phyloP scores from a whole-genome alignment of 2,113 vertebrate species.

The Pelmatolapia mariae region DNA sequence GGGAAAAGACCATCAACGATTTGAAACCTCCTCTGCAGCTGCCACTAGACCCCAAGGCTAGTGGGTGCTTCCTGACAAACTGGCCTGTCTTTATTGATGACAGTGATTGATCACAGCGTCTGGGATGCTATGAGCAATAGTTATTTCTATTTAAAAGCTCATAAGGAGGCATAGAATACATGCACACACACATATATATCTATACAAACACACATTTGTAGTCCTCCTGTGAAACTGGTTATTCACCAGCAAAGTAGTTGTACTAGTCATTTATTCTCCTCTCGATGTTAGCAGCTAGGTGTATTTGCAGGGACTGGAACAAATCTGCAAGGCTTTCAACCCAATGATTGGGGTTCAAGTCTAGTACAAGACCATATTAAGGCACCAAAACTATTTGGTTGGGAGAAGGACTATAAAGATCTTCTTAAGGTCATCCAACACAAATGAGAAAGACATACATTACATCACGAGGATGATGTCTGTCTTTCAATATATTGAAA shows the following conservation, averaged over 20 bases:
- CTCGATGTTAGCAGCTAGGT: neutral
- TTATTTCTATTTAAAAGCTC: constrained; percentile 71
- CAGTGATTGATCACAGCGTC: constrained; percentile 63
- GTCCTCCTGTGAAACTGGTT: neutral
- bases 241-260: neutral
- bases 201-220: neutral
- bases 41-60: neutral
- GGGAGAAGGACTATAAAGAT: neutral
- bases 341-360: neutral
- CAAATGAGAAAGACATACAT: neutral
- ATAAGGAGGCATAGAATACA: constrained; percentile 14
- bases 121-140: constrained; percentile 56
- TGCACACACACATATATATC: neutral
- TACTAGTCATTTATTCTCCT: neutral
- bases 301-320: neutral
- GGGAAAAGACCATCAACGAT: constrained; percentile 17
- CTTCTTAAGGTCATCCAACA: neutral
- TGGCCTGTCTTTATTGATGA: constrained; percentile 63
- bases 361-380: neutral
- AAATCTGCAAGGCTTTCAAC: neutral
- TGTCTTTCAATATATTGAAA: neutral
- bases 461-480: neutral
- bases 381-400: neutral
- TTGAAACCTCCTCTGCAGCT: constrained; percentile 3
- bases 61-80: constrained; percentile 54